Conservation (phyloP, 1,140 invertebrate species). For the Pinna nobilis region DNA sequence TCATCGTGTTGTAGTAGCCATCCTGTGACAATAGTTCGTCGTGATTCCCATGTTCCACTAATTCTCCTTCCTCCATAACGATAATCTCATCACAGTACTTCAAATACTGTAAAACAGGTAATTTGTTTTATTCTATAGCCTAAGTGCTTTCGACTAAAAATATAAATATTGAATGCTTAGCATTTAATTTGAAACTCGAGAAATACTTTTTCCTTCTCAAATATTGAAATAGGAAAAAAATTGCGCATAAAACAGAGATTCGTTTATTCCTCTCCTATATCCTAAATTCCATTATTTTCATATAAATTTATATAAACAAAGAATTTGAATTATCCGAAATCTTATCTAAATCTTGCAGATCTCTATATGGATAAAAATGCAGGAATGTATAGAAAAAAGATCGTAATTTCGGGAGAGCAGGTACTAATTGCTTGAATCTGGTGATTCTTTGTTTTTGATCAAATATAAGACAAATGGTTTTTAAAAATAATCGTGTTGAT, state of each 20-base stretch:
- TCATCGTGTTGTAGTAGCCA: conserved; percentile 46
- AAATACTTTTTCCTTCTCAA: too few relatives aligned
- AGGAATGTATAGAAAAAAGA: neutral
- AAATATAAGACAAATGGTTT: neutral
- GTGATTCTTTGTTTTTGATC: neutral
- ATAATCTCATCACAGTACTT: conserved; percentile 78
- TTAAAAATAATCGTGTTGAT: neutral
- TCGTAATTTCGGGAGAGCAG: neutral
- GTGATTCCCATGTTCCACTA: conserved; percentile 67
- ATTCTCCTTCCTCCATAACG: conserved; percentile 68
- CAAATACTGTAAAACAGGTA: conserved; percentile 59
- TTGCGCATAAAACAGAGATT: too few relatives aligned
- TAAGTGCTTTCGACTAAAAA: neutral
- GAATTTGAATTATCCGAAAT: too few relatives aligned
- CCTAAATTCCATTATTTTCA: too few relatives aligned
- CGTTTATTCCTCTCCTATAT: too few relatives aligned
- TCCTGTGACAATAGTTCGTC: conserved; percentile 48
- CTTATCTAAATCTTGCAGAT: too few relatives aligned
- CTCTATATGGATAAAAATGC: too few relatives aligned
- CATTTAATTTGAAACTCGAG: too few relatives aligned
- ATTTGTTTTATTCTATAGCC: neutral
- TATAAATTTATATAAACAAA: too few relatives aligned
- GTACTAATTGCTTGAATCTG: neutral
- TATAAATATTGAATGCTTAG: neutral
- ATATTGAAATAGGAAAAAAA: too few relatives aligned